Percentiles rank a stretch among this genome's conserved stretches.
These are phyloP conservation scores for Berghia stephanieae DNA, from an alignment of 1,140 invertebrate species.

Conservation along the genomic window DNA sequence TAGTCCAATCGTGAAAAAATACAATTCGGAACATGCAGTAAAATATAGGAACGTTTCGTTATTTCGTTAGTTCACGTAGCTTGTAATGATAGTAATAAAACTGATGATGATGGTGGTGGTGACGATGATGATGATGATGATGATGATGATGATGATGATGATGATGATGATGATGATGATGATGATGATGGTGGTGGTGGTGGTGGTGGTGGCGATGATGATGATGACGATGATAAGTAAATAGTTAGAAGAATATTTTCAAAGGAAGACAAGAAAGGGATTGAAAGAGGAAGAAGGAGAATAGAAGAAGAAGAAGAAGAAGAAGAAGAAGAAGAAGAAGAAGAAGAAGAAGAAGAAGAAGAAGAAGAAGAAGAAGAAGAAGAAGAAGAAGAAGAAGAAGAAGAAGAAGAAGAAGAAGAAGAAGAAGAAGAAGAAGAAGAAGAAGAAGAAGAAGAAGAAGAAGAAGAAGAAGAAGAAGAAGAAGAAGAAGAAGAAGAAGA, in stretches of 20 bases:
- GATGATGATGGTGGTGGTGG: no score
- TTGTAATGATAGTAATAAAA: neutral
- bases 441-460: neutral
- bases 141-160: no score
- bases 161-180: slow-evolving; percentile 4
- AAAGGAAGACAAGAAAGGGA: neutral
- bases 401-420: neutral
- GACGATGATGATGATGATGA: slow-evolving; percentile 2
- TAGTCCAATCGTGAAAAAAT: neutral
- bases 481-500: neutral
- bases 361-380: neutral
- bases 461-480: slow-evolving; percentile 15
- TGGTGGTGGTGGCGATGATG: no score
- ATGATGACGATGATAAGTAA: no score
- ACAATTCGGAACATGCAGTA: no score
- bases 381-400: neutral
- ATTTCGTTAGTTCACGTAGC: no score
- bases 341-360: neutral
- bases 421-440: neutral
- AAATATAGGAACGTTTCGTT: no score
- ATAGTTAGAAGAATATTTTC: no score
- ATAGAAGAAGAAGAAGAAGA: neutral
- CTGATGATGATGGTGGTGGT: neutral
- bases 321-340: neutral
- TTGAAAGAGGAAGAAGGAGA: neutral